Conservation (phyloP, 2,888 invertebrate genomes). For the Yponomeuta sedellus region DNA sequence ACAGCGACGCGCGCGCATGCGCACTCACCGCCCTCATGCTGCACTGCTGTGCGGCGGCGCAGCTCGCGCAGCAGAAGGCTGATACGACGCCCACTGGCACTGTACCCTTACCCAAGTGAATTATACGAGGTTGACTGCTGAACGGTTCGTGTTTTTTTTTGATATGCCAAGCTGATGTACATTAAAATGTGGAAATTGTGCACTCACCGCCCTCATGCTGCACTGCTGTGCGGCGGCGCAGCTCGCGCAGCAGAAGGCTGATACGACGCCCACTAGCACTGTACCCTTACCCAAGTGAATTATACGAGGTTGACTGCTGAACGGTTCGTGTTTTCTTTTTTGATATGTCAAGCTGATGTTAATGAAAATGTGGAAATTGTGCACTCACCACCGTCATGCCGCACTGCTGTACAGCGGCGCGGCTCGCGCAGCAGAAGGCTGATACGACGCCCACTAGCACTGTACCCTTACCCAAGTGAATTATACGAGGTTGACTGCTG, state of each 20-base stretch:
- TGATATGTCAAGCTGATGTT: not conserved
- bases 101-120: constrained; percentile 25
- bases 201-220: constrained; percentile 93
- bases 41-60: constrained; percentile 95
- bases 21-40: constrained; percentile 94
- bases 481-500: constrained; percentile 25
- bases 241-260: constrained; percentile 73
- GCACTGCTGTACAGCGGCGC: constrained; percentile 95
- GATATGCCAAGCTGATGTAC: not conserved
- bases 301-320: constrained; percentile 25
- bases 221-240: constrained; percentile 97
- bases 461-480: constrained; percentile 25
- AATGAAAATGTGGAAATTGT: constrained; percentile 51
- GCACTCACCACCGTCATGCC: constrained; percentile 94
- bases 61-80: constrained; percentile 77
- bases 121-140: constrained; percentile 25
- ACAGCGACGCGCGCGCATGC: constrained; percentile 81
- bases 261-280: constrained; percentile 45
- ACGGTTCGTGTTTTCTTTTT: constrained; percentile 14
- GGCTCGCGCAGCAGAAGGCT: constrained; percentile 77
- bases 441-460: constrained; percentile 47
- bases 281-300: constrained; percentile 24
- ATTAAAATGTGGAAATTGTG: constrained; percentile 64
- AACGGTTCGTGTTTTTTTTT: constrained; percentile 17
- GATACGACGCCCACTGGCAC: constrained; percentile 47